Conservation (phyloP, 2,113 vertebrate genomes). For the Herpailurus yagouaroundi region DNA sequence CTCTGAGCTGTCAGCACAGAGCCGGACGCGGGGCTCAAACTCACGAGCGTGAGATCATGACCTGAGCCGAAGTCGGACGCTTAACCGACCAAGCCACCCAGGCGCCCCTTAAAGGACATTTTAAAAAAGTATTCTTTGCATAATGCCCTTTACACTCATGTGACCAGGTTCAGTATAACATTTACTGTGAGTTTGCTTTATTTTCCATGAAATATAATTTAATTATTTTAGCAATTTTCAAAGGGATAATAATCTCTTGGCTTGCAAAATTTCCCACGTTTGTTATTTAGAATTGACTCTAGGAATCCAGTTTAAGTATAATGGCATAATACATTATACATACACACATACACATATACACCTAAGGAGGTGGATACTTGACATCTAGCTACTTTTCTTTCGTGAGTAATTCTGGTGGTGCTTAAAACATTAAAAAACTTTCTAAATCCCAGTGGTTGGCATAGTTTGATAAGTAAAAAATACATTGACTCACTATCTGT, state of each 20-base stretch:
- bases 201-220: not conserved
- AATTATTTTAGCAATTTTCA: not conserved
- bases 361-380: not conserved
- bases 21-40: no score
- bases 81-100: no score
- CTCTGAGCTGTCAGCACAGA: no score
- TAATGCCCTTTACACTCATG: not conserved
- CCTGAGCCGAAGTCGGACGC: no score
- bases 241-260: not conserved
- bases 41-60: no score
- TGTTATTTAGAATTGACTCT: not conserved
- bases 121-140: not conserved
- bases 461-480: slow-evolving; percentile 8
- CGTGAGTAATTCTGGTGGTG: not conserved
- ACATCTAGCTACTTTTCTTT: not conserved
- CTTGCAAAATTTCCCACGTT: not conserved
- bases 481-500: not conserved
- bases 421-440: not conserved
- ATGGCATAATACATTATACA: not conserved
- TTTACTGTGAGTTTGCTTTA: not conserved
- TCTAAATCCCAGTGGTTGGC: not conserved
- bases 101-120: not conserved
- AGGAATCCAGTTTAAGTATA: not conserved
- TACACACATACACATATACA: not conserved
- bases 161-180: not conserved